phyloP scores from a whole-genome alignment of 2,888 invertebrate genomes.

The Neoascia interrupta region DNA sequence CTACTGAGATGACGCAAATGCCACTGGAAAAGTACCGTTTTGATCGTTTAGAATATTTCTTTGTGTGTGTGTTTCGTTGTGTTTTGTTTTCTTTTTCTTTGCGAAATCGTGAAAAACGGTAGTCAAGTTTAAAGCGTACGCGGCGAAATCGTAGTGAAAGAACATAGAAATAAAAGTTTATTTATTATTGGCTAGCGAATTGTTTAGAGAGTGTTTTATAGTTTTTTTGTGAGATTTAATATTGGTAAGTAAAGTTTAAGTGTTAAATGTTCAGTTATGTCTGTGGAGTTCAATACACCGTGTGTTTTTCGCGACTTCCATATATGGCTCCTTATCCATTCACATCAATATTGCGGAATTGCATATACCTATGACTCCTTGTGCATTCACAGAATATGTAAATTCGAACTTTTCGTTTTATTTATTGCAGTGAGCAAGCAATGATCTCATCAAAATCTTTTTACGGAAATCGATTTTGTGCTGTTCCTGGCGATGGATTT shows the following conservation, averaged over 20 bases:
- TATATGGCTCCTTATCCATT: too few relatives aligned
- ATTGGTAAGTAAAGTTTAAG: constrained; percentile 23
- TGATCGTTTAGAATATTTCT: neutral
- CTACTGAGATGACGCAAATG: neutral
- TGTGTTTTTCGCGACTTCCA: constrained; percentile 14
- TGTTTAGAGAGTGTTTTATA: constrained; percentile 6
- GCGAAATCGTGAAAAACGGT: neutral
- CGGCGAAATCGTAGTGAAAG: neutral
- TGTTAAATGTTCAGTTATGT: constrained; percentile 22
- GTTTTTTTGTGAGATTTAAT: constrained; percentile 19
- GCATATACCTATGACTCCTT: constrained; percentile 22
- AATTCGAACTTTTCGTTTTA: constrained; percentile 8
- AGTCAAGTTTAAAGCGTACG: neutral
- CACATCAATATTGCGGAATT: too few relatives aligned
- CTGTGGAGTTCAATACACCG: constrained; percentile 19
- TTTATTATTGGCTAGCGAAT: neutral
- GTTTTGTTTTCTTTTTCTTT: neutral
- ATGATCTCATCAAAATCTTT: constrained; percentile 28
- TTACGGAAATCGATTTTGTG: constrained; percentile 5
- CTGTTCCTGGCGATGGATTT: constrained; percentile 2
- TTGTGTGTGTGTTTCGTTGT: neutral
- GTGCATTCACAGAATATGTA: constrained; percentile 4
- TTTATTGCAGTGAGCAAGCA: constrained; percentile 12
- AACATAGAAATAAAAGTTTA: neutral
- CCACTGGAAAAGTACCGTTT: neutral